Base-by-base conservation (phyloP, 2,888 invertebrate species). In the Ditula angustiorana region DNA sequence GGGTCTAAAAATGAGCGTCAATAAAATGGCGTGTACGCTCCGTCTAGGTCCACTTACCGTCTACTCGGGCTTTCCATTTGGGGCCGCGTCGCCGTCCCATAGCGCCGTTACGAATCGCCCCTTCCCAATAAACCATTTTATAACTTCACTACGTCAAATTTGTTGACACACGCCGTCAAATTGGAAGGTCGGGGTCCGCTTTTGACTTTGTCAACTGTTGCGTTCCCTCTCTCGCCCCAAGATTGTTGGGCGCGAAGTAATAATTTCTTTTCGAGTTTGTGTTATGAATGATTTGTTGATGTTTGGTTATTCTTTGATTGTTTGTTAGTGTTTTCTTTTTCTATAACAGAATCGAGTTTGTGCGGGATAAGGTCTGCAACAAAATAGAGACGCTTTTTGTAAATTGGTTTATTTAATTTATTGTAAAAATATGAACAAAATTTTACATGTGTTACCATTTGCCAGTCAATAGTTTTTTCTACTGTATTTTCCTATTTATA, bases 1-100 rank as follows among this genome's bases (percentile, higher is more conserved):
- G 57, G 61, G 67, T 67, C 66, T 69, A 72, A 74, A 77, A 80
- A 76, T 75, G 69, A 74, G 72, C 72, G 74, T 76, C 75, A 74
- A 78, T 77, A 76, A 70, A 52, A 65, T 68, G 65, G 67, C 67
- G 65, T 63, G 60, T 57, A 58, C 68, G 66, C 61, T 61, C 58
- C 66, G 70, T 67, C 67, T 68, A 56, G 70, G 76, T 72, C 75
- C 75, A 77, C 76, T 77, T 78, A 76, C 65, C 67, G 72, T 75
- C 77, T 69, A 61, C 69, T 69, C 62, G 52, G 57, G 21, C 30
- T 21, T 28, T 46, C 53, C 57, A 53, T 49, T 58, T 47, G 62
- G 47, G 47, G 28, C 61, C 50, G 57, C 23, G 21, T 41, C 33
- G 10, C 37, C 21, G 26, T 23, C 28, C 37, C 35, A 28, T 26